phyloP scores from a whole-genome alignment of 2,888 invertebrate species.

The Xiphydria camelus region DNA sequence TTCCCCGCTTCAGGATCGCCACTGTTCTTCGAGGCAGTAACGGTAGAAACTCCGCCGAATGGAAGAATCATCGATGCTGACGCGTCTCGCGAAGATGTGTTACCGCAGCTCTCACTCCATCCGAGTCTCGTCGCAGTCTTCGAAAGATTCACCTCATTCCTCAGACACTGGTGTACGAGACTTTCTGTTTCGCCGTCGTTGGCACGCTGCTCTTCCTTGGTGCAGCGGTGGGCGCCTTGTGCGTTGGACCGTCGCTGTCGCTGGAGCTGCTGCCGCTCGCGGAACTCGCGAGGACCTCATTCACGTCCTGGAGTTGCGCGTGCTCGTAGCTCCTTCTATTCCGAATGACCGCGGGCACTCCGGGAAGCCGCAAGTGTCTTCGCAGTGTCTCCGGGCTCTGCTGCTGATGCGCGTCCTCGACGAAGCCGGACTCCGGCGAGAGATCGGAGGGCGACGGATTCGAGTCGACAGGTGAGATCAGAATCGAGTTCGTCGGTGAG shows the following conservation, averaged over 20 bases:
- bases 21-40: background rate
- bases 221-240: conserved; percentile 4
- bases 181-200: conserved; percentile 29
- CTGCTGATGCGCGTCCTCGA: conserved; percentile 31
- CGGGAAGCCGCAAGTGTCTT: conserved; percentile 22
- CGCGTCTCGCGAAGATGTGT: background rate
- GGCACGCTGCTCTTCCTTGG: no score
- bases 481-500: background rate
- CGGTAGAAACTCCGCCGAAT: background rate
- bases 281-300: conserved; percentile 29
- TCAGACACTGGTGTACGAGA: conserved; percentile 43
- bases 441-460: conserved; percentile 26
- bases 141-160: no score
- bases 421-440: conserved; percentile 43
- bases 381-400: conserved; percentile 34
- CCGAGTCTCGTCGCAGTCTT: no score
- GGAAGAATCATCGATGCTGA: background rate
- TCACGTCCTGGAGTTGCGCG: conserved; percentile 43
- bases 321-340: conserved; percentile 44
- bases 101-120: no score
- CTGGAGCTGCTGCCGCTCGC: conserved; percentile 31
- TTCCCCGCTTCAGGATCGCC: no score
- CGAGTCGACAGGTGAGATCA: background rate
- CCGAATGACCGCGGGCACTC: conserved; percentile 23
- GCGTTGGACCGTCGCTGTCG: conserved; percentile 26